phyloP scores from a whole-genome alignment of 2,888 invertebrate species.

The Cinara cedri region DNA sequence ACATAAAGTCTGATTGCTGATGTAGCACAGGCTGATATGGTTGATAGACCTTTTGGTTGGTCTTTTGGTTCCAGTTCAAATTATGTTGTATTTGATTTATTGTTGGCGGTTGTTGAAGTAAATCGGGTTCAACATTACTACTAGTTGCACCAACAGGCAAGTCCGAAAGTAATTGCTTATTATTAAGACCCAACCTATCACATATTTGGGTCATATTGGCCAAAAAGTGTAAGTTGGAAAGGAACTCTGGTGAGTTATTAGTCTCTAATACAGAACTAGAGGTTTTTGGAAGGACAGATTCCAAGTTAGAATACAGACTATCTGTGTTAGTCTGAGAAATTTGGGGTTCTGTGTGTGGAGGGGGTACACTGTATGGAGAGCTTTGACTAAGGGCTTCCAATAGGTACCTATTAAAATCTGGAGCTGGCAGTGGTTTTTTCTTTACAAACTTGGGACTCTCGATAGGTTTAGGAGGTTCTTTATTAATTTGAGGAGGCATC shows the following conservation, averaged over 20 bases:
- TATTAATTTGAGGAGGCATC: constrained; percentile 36
- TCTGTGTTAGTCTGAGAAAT: constrained; percentile 51
- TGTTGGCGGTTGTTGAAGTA: constrained; percentile 52
- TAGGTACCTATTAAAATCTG: constrained; percentile 45
- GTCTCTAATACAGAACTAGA: constrained; percentile 54
- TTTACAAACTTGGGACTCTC: constrained; percentile 52
- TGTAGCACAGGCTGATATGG: constrained; percentile 52
- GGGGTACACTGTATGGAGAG: constrained; percentile 38
- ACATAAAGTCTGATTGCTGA: constrained; percentile 50
- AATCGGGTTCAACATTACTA: constrained; percentile 46
- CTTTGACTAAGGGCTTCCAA: constrained; percentile 49
- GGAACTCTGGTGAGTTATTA: constrained; percentile 51
- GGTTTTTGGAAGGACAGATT: constrained; percentile 54
- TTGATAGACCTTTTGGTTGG: constrained; percentile 48
- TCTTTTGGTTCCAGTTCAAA: constrained; percentile 54
- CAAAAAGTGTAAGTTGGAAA: constrained; percentile 53
- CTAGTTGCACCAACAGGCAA: constrained; percentile 48
- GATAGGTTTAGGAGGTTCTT: constrained; percentile 50
- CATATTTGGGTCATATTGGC: constrained; percentile 54
- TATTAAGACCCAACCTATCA: constrained; percentile 54
- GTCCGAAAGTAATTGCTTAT: constrained; percentile 49
- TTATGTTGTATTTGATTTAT: constrained; percentile 51
- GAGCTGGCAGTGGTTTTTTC: constrained; percentile 54
- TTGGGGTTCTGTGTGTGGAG: constrained; percentile 53
- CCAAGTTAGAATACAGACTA: constrained; percentile 47